These are phyloP conservation scores for Lynx canadensis DNA, from an alignment of 2,113 vertebrate species.

Conservation along the genomic window DNA sequence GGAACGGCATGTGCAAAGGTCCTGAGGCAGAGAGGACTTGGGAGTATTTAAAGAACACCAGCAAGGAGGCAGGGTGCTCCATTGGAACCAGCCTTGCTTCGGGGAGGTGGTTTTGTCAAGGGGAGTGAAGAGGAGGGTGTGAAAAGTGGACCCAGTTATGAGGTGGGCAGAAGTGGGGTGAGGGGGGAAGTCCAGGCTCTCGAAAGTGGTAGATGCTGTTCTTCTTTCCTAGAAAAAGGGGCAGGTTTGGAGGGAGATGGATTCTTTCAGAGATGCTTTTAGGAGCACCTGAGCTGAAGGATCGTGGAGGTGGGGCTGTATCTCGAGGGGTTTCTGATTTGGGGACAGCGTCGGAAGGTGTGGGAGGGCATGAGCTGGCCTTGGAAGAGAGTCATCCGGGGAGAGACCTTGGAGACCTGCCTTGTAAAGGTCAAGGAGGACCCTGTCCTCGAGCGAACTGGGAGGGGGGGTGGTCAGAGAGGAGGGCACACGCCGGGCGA, in stretches of 20 bases:
- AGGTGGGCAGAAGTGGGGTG: background rate
- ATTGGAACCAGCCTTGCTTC: background rate
- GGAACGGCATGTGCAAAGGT: background rate
- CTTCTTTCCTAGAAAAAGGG: background rate
- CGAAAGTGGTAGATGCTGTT: fast-evolving
- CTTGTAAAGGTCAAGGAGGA: background rate
- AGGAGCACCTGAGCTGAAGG: background rate
- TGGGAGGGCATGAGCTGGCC: background rate
- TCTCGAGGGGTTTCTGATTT: background rate
- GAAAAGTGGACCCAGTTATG: too few species aligned
- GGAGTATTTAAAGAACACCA: background rate
- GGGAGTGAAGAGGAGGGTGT: background rate
- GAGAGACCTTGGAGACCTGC: fast-evolving
- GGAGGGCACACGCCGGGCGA: fast-evolving
- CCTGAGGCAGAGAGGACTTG: background rate
- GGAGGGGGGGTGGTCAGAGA: background rate
- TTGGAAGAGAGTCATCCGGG: background rate
- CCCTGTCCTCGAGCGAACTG: background rate
- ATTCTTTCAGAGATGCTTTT: background rate
- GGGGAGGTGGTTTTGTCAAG: background rate
- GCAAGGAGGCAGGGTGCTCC: background rate
- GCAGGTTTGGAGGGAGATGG: fast-evolving
- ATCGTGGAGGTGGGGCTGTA: too few species aligned
- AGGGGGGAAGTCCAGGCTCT: background rate
- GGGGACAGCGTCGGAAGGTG: fast-evolving